Evolutionary conservation across 1,140 invertebrate species (phyloP).

Genomic region (Lasioglossum albipes): DNA sequence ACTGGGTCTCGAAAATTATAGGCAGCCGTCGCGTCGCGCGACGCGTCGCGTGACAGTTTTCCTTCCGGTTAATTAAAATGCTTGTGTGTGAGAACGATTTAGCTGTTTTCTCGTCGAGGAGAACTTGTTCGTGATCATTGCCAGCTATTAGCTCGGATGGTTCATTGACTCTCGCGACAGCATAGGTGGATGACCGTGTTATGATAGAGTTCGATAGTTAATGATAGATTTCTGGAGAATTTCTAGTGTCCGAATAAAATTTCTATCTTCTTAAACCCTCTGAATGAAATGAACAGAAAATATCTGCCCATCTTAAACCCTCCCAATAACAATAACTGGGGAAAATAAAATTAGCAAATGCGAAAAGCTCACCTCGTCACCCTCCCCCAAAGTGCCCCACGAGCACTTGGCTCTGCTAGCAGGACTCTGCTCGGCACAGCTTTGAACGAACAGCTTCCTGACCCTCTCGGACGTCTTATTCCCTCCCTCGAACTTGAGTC

Average conservation of each 20-base stretch:
- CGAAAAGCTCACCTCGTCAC: constrained; percentile 84
- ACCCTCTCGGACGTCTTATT: constrained; percentile 87
- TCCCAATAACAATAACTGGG: too few relatives aligned
- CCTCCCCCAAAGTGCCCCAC: constrained; percentile 89
- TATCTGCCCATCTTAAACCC: too few relatives aligned
- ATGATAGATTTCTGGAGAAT: too few relatives aligned
- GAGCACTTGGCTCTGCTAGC: constrained; percentile 88
- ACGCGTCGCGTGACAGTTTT: background rate
- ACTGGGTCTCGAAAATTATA: constrained; percentile 55
- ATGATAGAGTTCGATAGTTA: too few relatives aligned
- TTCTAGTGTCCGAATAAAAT: too few relatives aligned
- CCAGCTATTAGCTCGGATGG: too few relatives aligned
- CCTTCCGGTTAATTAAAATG: background rate
- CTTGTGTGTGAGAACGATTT: background rate
- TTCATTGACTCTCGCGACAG: too few relatives aligned
- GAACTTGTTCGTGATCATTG: too few relatives aligned
- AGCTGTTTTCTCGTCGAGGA: background rate
- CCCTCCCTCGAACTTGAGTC: constrained; percentile 94
- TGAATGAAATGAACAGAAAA: too few relatives aligned
- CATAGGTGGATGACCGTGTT: too few relatives aligned
- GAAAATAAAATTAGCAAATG: too few relatives aligned
- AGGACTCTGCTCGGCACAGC: constrained; percentile 92
- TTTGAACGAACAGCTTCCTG: constrained; percentile 90
- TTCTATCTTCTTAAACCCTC: too few relatives aligned
- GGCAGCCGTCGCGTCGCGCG: background rate